A percentile compares a stretch with the other conserved stretches of the same genome.
phyloP scores from a whole-genome alignment of 1,140 invertebrate species.

The Platyscapa corneri region DNA sequence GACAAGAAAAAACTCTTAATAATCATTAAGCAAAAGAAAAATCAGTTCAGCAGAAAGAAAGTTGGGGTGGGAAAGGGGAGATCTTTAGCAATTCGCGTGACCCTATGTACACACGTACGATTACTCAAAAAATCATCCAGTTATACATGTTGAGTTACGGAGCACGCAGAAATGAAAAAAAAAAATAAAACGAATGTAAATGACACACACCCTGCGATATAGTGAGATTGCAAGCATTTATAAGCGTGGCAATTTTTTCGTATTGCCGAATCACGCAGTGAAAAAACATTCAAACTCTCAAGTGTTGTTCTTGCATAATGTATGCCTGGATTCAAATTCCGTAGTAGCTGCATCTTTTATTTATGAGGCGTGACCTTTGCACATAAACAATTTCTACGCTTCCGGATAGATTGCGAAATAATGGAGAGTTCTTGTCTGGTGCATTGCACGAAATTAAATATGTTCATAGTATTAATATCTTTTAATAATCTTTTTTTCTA shows the following conservation, averaged over 20 bases:
- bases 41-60: conserved; percentile 67
- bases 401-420: conserved; percentile 26
- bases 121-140: conserved; percentile 67
- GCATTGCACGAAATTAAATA: conserved; percentile 41
- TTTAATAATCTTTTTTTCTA: conserved; percentile 30
- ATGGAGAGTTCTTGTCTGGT: conserved; percentile 27
- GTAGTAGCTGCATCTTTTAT: conserved; percentile 54
- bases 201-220: conserved; percentile 60
- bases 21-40: conserved; percentile 74
- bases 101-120: conserved; percentile 66
- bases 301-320: conserved; percentile 54
- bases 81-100: conserved; percentile 70
- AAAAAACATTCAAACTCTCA: conserved; percentile 46
- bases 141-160: conserved; percentile 64
- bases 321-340: conserved; percentile 56
- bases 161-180: conserved; percentile 64
- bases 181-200: conserved; percentile 58
- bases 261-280: conserved; percentile 59
- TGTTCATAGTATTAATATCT: conserved; percentile 23
- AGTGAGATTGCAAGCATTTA: conserved; percentile 72
- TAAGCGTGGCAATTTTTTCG: conserved; percentile 60
- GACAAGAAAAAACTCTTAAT: conserved; percentile 73
- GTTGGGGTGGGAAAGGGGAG: conserved; percentile 63
- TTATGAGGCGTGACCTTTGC: conserved; percentile 50
- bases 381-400: conserved; percentile 40